These are phyloP conservation scores for Ceratotherium simum DNA, from an alignment of 2,113 vertebrate genomes.

Conservation along the genomic window DNA sequence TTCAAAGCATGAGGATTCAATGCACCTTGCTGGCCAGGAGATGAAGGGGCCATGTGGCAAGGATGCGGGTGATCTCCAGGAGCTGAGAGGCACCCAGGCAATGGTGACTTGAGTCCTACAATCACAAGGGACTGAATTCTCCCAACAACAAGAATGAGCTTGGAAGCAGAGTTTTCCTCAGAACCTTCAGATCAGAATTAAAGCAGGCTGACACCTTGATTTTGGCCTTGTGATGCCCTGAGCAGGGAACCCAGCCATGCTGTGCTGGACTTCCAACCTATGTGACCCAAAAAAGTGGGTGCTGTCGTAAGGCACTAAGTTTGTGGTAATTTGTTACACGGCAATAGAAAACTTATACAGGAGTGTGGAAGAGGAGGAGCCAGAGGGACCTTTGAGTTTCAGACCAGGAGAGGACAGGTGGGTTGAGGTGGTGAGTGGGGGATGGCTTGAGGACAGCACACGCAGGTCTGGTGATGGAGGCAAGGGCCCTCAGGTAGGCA, in stretches of 20 bases:
- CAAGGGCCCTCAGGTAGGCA: too few species aligned
- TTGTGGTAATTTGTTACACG: neutral
- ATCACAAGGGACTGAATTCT: neutral
- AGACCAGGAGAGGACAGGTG: neutral
- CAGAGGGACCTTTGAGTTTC: neutral
- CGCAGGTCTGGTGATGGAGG: neutral
- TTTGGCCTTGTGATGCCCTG: neutral
- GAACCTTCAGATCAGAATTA: neutral
- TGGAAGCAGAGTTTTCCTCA: neutral
- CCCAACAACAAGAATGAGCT: neutral
- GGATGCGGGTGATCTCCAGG: neutral
- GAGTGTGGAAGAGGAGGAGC: neutral
- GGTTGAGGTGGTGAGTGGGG: neutral
- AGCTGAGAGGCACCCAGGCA: neutral
- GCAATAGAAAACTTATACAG: neutral
- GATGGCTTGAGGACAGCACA: neutral
- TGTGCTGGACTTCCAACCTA: neutral
- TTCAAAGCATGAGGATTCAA: neutral
- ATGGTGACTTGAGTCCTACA: neutral
- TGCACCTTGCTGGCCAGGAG: neutral
- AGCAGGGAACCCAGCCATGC: neutral
- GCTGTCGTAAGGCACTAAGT: neutral
- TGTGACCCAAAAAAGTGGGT: fast-evolving
- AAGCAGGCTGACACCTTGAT: neutral
- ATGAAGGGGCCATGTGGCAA: neutral